Evolutionary conservation across 2,113 vertebrate species (phyloP), one percentile per base, ranked within the genome.

Genomic region (Oreamnos americanus): DNA sequence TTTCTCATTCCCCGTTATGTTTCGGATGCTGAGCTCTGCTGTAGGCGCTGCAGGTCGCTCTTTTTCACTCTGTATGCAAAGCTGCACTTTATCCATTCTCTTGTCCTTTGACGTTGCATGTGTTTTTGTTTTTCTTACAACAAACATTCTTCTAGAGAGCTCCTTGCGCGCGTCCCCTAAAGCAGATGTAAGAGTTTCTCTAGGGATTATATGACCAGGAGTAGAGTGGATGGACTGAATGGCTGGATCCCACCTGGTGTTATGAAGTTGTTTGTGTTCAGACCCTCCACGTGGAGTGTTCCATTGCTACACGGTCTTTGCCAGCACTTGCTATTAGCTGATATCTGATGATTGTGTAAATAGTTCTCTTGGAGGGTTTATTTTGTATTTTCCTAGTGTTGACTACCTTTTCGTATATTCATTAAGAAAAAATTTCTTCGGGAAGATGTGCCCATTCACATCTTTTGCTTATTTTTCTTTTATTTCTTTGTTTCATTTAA

Each of bases 261-360:
- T 10, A 4, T 0, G 9, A 36, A 23, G 17, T 10, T 10, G 16
- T 25, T 1, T 3, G 6, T 17, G 33, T 3, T 16, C 57, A 4
- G 4, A 1, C 10, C 23, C 25, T 17, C 17, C 1, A 0, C 0
- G 3, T 0, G 7, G 21, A 6, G 23, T 12, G 47, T 57, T 11
- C 45, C 11, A 1, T 0, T 1, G 1, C 2, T 21, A 2, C 15
- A 0, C 0, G 0, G 1, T 12, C 55, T 1, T 15, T 0, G 8
- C 19, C 30, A 7, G 1, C 16, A 45, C 30, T 8, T 9, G 83
- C 19, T 9, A 1, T 2, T 55, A 26, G 43, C 33, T 7, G n/a
- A 21, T 3, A 14, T 71, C 12, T 15, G 23, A 85, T 1, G 26
- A 16, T 12, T 26, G 17, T 4, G 3, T 2, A 11, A n/a, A 33